These are phyloP conservation scores for Germaria angustata DNA, from an alignment of 2,888 invertebrate genomes.

Conservation along the genomic window DNA sequence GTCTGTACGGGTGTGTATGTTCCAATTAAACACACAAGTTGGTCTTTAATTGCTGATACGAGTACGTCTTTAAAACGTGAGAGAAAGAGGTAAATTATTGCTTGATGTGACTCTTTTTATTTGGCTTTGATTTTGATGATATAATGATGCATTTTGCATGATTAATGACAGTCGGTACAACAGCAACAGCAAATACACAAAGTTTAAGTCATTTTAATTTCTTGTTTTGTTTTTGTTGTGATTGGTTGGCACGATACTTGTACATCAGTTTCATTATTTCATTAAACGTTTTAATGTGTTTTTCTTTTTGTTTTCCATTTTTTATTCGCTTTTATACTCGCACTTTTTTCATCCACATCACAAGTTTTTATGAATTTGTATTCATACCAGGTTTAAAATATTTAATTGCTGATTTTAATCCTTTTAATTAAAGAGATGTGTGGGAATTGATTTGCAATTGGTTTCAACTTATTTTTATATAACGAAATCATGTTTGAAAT, in stretches of 20 bases:
- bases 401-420: conserved; percentile 61
- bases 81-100: conserved; percentile 32
- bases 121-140: conserved; percentile 30
- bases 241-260: conserved; percentile 16
- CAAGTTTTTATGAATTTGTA: conserved; percentile 45
- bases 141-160: conserved; percentile 45
- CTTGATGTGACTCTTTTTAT: conserved; percentile 27
- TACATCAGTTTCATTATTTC: conserved; percentile 24
- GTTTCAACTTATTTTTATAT: neutral
- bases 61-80: conserved; percentile 22
- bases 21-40: conserved; percentile 50
- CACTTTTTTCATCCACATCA: conserved; percentile 2
- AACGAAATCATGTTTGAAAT: conserved; percentile 23
- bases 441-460: conserved; percentile 7
- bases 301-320: neutral
- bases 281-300: conserved; percentile 10
- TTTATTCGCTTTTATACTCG: neutral
- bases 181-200: too few relatives aligned
- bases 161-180: conserved; percentile 32
- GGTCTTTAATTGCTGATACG: conserved; percentile 42
- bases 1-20: neutral
- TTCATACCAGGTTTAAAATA: conserved; percentile 33
- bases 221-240: neutral
- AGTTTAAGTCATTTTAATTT: conserved; percentile 14
- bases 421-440: conserved; percentile 41